These are phyloP conservation scores for Hyla sarda DNA, from an alignment of 2,113 vertebrate genomes.

Conservation along the genomic window DNA sequence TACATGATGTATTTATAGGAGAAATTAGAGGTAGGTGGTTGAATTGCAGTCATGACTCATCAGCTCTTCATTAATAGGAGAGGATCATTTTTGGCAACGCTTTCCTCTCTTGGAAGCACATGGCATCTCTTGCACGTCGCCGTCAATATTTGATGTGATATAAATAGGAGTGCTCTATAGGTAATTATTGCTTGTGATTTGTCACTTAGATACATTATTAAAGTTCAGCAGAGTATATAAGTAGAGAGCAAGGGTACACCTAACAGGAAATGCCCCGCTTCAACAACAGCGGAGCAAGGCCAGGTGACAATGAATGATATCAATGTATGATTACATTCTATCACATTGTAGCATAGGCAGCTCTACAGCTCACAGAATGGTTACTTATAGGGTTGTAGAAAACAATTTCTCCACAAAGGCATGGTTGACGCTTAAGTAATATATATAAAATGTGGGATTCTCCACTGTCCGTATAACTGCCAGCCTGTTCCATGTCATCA, in stretches of 20 bases:
- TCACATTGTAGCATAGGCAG: neutral
- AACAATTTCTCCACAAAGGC: neutral
- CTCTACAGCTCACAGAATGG: neutral
- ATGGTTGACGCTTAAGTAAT: no score
- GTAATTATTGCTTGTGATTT: constrained; percentile 70
- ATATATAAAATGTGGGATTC: neutral
- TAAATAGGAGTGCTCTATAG: constrained; percentile 67
- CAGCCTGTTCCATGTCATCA: neutral
- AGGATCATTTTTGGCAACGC: constrained; percentile 63
- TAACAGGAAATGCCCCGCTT: constrained; percentile 28
- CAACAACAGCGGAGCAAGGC: neutral
- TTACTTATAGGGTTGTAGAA: neutral
- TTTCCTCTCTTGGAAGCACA: constrained; percentile 63
- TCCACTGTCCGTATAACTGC: neutral
- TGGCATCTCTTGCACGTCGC: constrained; percentile 35
- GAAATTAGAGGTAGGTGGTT: constrained; percentile 64
- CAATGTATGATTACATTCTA: neutral
- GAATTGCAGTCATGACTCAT: constrained; percentile 64
- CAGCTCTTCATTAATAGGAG: constrained; percentile 67
- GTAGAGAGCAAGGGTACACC: neutral
- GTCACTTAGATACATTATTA: constrained; percentile 61
- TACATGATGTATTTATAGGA: constrained; percentile 63
- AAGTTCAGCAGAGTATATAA: constrained; percentile 59
- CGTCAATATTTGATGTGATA: constrained; percentile 62
- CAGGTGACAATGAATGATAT: constrained; percentile 19